Conservation (phyloP, 1,140 invertebrate species). For the Lasioglossum albipes region DNA sequence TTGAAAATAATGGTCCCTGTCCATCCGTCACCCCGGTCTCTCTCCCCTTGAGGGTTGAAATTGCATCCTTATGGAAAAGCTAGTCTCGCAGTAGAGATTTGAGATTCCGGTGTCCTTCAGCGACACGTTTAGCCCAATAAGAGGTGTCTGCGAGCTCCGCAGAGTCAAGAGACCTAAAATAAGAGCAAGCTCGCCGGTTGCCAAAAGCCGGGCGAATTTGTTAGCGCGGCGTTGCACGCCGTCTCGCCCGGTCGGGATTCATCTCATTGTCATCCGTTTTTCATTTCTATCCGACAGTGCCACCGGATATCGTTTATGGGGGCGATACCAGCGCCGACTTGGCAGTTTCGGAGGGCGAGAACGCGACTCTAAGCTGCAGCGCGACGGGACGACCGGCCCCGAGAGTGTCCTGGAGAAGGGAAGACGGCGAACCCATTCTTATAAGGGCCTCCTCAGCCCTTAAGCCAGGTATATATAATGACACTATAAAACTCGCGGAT, state of each 20-base stretch:
- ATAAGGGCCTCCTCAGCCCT: slow-evolving; percentile 81
- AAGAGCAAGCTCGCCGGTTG: no score
- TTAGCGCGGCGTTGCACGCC: neutral
- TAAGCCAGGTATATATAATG: slow-evolving; percentile 56
- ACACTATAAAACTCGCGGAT: slow-evolving; percentile 48
- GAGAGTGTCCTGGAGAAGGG: slow-evolving; percentile 85
- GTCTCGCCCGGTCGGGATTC: neutral
- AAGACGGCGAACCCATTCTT: slow-evolving; percentile 86
- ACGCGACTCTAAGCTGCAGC: slow-evolving; percentile 89
- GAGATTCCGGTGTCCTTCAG: no score
- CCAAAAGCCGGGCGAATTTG: neutral
- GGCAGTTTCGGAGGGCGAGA: slow-evolving; percentile 89
- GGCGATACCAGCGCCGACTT: slow-evolving; percentile 86
- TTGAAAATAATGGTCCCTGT: no score
- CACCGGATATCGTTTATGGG: slow-evolving; percentile 87
- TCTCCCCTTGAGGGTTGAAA: no score
- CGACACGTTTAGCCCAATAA: no score
- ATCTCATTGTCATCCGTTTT: neutral
- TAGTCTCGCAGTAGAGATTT: no score
- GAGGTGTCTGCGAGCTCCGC: no score
- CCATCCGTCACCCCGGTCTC: no score
- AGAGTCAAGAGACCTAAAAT: no score
- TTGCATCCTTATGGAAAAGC: no score
- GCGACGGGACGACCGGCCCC: slow-evolving; percentile 88
- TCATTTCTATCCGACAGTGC: slow-evolving; percentile 80